Conservation (phyloP, 2,797 vertebrate species). For the Tamandua tetradactyla region DNA sequence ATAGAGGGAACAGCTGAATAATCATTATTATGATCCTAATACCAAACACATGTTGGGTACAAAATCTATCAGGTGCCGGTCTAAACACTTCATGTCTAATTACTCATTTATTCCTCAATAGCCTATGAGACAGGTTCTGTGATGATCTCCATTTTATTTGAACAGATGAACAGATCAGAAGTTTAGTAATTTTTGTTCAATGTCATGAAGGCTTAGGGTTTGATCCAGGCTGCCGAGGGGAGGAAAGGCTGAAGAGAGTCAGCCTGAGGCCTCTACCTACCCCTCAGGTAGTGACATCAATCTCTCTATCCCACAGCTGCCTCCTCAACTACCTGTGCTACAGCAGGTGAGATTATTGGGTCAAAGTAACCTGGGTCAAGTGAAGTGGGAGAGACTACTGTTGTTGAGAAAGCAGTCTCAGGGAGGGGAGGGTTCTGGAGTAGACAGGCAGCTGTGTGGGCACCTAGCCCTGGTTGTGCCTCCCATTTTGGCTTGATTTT, state of each 20-base stretch:
- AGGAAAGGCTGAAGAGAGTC: neutral
- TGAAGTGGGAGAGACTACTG: neutral
- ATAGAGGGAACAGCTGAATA: neutral
- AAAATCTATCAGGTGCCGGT: neutral
- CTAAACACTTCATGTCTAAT: neutral
- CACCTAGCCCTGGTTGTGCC: neutral
- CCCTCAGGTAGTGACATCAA: neutral
- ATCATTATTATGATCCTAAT: neutral
- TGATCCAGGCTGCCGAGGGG: neutral
- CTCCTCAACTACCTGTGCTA: neutral
- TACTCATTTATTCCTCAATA: neutral
- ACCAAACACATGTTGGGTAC: neutral
- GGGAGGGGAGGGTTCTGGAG: neutral
- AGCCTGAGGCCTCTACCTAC: neutral
- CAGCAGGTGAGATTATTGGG: neutral
- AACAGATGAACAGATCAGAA: neutral
- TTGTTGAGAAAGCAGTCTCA: neutral
- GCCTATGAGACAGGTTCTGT: neutral
- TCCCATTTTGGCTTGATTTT: slow-evolving; percentile 44
- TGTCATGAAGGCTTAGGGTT: neutral
- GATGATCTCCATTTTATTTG: neutral
- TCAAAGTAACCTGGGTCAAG: neutral
- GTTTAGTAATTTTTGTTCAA: slow-evolving; percentile 4
- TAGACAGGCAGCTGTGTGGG: neutral
- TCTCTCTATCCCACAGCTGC: neutral